phyloP scores from a whole-genome alignment of 2,797 vertebrate genomes.

The Borostomias antarcticus region DNA sequence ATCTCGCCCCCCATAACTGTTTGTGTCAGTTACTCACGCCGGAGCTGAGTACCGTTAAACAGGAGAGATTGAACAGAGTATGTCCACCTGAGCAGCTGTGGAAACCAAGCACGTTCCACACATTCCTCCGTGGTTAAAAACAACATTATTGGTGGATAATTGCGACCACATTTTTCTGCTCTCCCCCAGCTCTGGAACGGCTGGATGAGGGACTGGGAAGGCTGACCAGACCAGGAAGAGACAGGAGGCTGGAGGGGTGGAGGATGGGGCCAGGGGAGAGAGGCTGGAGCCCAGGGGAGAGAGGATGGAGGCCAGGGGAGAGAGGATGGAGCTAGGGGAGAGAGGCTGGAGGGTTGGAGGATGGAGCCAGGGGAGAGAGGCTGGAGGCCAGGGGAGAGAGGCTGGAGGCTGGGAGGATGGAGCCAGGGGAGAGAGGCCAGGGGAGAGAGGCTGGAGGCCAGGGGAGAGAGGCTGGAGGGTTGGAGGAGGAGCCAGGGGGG shows the following conservation, averaged over 20 bases:
- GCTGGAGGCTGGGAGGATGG: background rate
- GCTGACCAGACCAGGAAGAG: conserved; percentile 28
- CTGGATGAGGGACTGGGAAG: background rate
- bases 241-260: conserved; percentile 19
- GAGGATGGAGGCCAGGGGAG: no score
- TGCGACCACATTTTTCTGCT: conserved; percentile 55
- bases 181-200: conserved; percentile 26
- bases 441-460: no score
- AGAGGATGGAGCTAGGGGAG: no score
- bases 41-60: conserved; percentile 41
- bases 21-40: background rate
- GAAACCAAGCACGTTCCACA: conserved; percentile 55
- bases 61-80: conserved; percentile 23
- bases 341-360: no score
- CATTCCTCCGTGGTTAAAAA: conserved; percentile 51
- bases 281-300: conserved; percentile 20
- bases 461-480: conserved; percentile 33
- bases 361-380: no score
- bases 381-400: conserved; percentile 32
- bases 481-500: conserved; percentile 4
- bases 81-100: conserved; percentile 48
- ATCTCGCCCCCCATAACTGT: background rate
- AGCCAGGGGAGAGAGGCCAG: conserved; percentile 23
- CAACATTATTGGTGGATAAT: conserved; percentile 56
- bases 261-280: conserved; percentile 21